Percentiles rank a stretch among this genome's conserved stretches.
Conservation (phyloP, 2,888 invertebrate species). For the Chironomus tentans region DNA sequence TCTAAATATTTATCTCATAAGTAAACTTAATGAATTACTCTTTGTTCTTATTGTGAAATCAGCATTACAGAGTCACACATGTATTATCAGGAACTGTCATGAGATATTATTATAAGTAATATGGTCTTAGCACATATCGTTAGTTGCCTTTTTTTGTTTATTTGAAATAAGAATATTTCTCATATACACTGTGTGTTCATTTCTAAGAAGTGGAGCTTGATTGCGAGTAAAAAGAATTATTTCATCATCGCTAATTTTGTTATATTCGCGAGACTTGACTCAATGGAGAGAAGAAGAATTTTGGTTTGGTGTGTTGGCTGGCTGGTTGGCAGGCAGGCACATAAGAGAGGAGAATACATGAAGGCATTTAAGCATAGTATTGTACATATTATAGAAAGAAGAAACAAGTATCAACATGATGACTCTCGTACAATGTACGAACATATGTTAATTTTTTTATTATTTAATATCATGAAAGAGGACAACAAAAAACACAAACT, state of each 20-base stretch:
- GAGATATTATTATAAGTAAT: too few species aligned
- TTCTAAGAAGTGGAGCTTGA: background rate
- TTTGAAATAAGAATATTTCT: too few species aligned
- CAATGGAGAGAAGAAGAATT: background rate
- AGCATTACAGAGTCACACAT: too few species aligned
- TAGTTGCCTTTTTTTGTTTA: too few species aligned
- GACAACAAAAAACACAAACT: background rate
- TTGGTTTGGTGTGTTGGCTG: background rate
- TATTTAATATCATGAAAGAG: background rate
- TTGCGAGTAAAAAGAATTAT: background rate
- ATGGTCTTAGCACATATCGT: too few species aligned
- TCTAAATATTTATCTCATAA: too few species aligned
- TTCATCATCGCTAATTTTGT: conserved; percentile 19
- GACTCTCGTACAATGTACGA: background rate
- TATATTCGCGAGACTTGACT: background rate
- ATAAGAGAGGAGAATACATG: too few species aligned
- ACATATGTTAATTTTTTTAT: background rate
- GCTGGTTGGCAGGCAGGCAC: background rate
- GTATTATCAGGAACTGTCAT: too few species aligned
- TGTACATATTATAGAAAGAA: too few species aligned
- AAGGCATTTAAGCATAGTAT: too few species aligned
- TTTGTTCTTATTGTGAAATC: too few species aligned
- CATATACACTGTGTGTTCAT: background rate
- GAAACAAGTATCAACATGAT: background rate
- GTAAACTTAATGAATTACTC: too few species aligned